Percentiles rank a stretch among this genome's conserved stretches.
phyloP scores from a whole-genome alignment of 2,113 vertebrate species.

The Poecile atricapillus region DNA sequence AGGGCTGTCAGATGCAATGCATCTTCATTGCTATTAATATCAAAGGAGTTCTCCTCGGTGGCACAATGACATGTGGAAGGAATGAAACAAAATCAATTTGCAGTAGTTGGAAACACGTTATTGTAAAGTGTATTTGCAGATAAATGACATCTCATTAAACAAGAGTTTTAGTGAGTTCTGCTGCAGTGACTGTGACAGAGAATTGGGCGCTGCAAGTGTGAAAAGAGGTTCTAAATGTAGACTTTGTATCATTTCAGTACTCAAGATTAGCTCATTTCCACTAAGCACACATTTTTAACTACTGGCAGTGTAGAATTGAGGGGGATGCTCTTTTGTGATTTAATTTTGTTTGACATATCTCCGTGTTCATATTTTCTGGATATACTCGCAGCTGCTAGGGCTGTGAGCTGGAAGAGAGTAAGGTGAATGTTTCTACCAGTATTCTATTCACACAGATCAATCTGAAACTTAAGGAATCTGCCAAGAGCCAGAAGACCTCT shows the following conservation, averaged over 20 bases:
- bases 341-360: not conserved
- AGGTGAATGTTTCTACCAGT: not conserved
- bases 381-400: not conserved
- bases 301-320: not conserved
- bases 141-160: slow-evolving; percentile 1
- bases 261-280: not conserved
- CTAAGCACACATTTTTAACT: not conserved
- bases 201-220: not conserved
- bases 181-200: not conserved
- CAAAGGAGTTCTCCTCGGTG: slow-evolving; percentile 22
- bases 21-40: slow-evolving; percentile 45
- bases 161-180: not conserved
- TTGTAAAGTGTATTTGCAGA: not conserved
- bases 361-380: not conserved
- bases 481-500: not conserved
- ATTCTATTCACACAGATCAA: not conserved
- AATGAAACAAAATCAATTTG: slow-evolving; percentile 32
- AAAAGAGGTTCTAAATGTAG: not conserved
- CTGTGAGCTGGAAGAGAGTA: not conserved
- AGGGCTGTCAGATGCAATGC: slow-evolving; percentile 39
- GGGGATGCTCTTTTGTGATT: not conserved
- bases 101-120: not conserved
- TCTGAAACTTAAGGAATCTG: not conserved
- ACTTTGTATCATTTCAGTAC: not conserved
- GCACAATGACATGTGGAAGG: slow-evolving; percentile 9